These are phyloP conservation scores for Drosophila nr. perissopoda DNA, from an alignment of 2,888 invertebrate genomes.

Conservation along the genomic window DNA sequence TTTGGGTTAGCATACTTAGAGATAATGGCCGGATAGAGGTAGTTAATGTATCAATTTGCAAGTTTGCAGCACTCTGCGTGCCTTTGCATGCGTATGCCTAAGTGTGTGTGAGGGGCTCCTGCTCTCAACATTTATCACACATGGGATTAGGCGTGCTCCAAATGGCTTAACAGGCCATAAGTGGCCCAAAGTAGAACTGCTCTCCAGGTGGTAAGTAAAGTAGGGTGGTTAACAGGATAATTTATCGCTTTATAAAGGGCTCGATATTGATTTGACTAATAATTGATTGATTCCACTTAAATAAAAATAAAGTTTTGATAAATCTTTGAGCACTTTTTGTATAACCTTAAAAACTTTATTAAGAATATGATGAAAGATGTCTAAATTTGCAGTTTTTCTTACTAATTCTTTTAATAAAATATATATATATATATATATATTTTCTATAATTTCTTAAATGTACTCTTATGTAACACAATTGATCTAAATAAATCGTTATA, in stretches of 20 bases:
- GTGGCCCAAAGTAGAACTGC: conserved; percentile 15
- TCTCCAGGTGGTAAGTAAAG: not conserved
- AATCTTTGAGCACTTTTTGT: not conserved
- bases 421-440: no score
- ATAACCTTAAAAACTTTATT: not conserved
- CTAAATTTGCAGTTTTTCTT: not conserved
- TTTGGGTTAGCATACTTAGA: conserved; percentile 61
- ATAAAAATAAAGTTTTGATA: not conserved
- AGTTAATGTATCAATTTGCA: conserved; percentile 75
- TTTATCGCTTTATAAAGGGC: not conserved
- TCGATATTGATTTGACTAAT: not conserved
- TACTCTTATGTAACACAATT: not conserved
- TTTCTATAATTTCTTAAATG: not conserved
- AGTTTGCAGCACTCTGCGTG: not conserved
- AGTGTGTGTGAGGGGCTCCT: conserved; percentile 31
- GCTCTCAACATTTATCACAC: conserved; percentile 43
- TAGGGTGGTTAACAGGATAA: not conserved
- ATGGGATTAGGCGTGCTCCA: conserved; percentile 35
- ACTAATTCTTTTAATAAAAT: not conserved
- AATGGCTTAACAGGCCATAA: conserved; percentile 43
- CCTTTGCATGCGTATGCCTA: not conserved
- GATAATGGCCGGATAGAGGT: conserved; percentile 80
- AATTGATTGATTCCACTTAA: not conserved
- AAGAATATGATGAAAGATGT: not conserved
- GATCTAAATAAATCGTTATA: not conserved